Evolutionary conservation across 2,797 vertebrate species (phyloP).

Genomic region (Sebastes baramenuke): DNA sequence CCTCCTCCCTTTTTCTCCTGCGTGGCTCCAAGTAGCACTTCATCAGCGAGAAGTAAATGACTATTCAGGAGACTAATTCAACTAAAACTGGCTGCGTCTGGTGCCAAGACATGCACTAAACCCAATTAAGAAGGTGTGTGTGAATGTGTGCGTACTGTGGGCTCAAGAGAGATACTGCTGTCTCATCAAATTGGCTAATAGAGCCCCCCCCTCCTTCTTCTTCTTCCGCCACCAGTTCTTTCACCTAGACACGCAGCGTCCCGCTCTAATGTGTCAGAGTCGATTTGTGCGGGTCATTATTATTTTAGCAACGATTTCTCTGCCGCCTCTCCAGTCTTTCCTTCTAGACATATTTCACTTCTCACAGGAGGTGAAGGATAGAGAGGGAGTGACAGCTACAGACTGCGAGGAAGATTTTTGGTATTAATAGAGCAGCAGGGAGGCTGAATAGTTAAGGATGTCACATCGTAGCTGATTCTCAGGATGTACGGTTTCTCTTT

Average conservation of each 20-base stretch:
- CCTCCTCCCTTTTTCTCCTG: slow-evolving; percentile 2
- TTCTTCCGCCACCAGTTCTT: slow-evolving; percentile 1
- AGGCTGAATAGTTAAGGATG: slow-evolving; percentile 5
- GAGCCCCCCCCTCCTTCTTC: not conserved
- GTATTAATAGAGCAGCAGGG: slow-evolving; percentile 25
- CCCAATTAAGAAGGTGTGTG: slow-evolving; percentile 70
- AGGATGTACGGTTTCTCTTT: not conserved
- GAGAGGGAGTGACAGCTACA: not conserved
- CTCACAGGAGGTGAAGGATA: slow-evolving; percentile 22
- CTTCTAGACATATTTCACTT: slow-evolving; percentile 36
- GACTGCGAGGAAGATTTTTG: not conserved
- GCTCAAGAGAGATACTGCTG: slow-evolving; percentile 61
- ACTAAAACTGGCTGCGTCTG: slow-evolving; percentile 62
- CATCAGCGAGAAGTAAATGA: slow-evolving; percentile 73
- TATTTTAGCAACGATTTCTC: slow-evolving; percentile 72
- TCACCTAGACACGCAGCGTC: slow-evolving; percentile 21
- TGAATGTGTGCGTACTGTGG: slow-evolving; percentile 27
- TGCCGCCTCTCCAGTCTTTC: slow-evolving; percentile 20
- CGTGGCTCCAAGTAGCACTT: slow-evolving; percentile 44
- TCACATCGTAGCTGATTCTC: not conserved
- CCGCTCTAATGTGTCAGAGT: slow-evolving; percentile 63
- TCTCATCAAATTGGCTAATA: slow-evolving; percentile 72
- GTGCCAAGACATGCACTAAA: slow-evolving; percentile 77
- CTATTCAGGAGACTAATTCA: slow-evolving; percentile 79
- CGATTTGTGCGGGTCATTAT: slow-evolving; percentile 70